Conservation (phyloP, 2,888 invertebrate genomes). For the Dryadula phaetusa region DNA sequence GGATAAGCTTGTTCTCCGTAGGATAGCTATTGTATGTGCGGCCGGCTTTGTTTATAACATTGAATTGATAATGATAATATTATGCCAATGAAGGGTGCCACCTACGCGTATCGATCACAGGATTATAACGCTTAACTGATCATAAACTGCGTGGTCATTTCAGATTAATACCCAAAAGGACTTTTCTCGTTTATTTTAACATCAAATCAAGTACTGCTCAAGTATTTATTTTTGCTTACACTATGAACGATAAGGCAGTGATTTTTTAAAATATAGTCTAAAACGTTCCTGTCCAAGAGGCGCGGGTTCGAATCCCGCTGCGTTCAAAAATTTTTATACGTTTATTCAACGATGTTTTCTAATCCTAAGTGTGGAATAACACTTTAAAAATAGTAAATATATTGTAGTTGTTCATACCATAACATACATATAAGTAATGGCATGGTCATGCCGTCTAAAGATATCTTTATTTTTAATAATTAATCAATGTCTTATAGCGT, state of each 20-base stretch:
- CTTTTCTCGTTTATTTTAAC: conserved; percentile 1
- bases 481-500: neutral
- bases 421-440: neutral
- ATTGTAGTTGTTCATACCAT: neutral
- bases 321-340: no score
- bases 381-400: no score
- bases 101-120: conserved; percentile 30
- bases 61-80: conserved; percentile 37
- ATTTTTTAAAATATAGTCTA: no score
- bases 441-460: neutral
- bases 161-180: neutral
- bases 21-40: conserved; percentile 32
- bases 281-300: no score
- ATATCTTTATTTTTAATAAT: neutral
- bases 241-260: no score
- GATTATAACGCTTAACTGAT: conserved; percentile 29
- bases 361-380: no score
- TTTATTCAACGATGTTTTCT: no score
- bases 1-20: conserved; percentile 20
- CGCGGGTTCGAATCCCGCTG: no score
- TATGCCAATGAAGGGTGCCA: conserved; percentile 30
- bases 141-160: conserved; percentile 19
- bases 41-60: conserved; percentile 32
- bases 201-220: neutral
- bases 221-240: neutral